Evolutionary conservation across 2,888 invertebrate genomes (phyloP).

Genomic region (Pediacus dermestoides): DNA sequence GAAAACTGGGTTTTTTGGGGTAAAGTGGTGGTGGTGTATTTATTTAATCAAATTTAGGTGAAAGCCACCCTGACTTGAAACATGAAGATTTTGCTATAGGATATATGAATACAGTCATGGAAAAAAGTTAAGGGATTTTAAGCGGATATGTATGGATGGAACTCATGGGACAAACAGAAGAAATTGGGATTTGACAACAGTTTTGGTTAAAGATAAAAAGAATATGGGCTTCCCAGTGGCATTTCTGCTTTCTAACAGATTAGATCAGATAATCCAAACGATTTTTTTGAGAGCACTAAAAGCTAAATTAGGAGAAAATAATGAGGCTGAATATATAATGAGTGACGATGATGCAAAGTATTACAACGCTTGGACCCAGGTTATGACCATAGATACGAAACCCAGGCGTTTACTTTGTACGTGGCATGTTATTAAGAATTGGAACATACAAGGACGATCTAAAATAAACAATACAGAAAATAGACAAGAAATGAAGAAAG

Average conservation of each 20-base stretch:
- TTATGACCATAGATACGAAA: constrained; percentile 16
- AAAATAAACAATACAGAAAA: constrained; percentile 17
- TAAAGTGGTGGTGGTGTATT: no score
- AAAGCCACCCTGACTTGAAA: constrained; percentile 16
- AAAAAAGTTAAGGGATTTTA: constrained; percentile 17
- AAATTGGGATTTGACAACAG: constrained; percentile 12
- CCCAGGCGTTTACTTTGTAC: constrained; percentile 25
- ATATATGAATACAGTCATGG: constrained; percentile 21
- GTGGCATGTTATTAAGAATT: constrained; percentile 28
- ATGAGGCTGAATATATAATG: constrained; percentile 22
- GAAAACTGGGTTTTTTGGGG: no score
- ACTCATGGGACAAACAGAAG: constrained; percentile 21
- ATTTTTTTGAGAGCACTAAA: constrained; percentile 22
- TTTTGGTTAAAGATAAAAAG: constrained; percentile 16
- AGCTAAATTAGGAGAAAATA: constrained; percentile 14
- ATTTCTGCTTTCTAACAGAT: constrained; percentile 15
- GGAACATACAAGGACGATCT: constrained; percentile 23
- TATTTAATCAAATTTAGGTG: no score
- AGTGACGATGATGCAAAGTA: constrained; percentile 20
- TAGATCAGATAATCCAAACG: constrained; percentile 14
- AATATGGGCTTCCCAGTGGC: constrained; percentile 15
- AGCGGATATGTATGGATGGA: constrained; percentile 19
- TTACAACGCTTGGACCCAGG: constrained; percentile 19
- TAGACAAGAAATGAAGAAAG: constrained; percentile 18
- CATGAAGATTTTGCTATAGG: constrained; percentile 23